Conservation (phyloP, 2,113 vertebrate species). For the Eudyptes chrysolophus region DNA sequence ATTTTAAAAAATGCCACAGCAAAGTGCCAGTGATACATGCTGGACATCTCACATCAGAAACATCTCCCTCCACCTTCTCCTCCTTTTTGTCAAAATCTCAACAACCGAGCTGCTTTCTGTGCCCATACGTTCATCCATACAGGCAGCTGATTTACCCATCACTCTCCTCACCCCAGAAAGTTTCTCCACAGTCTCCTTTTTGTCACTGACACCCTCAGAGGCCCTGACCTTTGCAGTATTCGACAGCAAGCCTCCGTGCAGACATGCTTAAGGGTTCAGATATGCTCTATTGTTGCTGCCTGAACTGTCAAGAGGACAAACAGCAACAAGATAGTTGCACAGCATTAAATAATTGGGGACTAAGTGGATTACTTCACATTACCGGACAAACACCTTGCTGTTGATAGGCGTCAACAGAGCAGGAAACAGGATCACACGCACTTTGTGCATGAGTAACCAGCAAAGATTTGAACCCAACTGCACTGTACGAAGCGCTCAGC, state of each 20-base stretch:
- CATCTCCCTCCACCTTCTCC: constrained; percentile 10
- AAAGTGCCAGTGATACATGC: background rate
- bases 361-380: background rate
- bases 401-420: background rate
- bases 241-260: background rate
- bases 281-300: background rate
- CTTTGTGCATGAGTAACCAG: background rate
- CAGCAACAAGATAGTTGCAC: background rate
- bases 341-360: background rate
- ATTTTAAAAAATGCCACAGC: constrained; percentile 38
- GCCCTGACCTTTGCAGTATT: background rate
- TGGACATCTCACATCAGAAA: background rate
- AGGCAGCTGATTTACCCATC: background rate
- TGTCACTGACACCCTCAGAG: background rate
- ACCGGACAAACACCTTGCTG: constrained; percentile 1
- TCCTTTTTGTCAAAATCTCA: constrained; percentile 15
- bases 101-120: background rate
- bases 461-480: background rate
- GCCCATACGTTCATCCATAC: background rate
- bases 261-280: background rate
- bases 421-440: background rate
- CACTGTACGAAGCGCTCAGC: background rate
- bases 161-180: background rate
- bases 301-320: constrained; percentile 24
- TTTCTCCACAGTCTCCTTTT: background rate